Conservation (phyloP, 2,888 invertebrate genomes). For the Latrodectus elegans region DNA sequence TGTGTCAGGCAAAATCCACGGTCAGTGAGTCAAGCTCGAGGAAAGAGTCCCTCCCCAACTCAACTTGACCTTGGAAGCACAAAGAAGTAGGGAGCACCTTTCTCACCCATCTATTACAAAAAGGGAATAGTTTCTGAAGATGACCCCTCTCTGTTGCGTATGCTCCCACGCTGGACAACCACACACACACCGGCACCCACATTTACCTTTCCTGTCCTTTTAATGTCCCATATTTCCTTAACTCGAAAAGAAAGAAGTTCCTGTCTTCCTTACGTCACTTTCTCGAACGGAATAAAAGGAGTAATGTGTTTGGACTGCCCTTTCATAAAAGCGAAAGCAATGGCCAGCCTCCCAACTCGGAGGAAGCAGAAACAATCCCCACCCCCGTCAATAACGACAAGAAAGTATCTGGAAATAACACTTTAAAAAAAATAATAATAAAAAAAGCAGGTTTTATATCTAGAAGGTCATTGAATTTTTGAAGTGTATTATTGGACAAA, state of each 20-base stretch:
- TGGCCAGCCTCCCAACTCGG: conserved; percentile 7
- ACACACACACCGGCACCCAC: neutral
- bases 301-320: neutral
- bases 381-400: neutral
- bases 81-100: conserved; percentile 32
- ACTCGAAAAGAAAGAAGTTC: neutral
- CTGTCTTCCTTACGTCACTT: neutral
- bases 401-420: neutral
- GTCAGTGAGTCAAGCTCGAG: conserved; percentile 62
- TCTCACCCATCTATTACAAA: conserved; percentile 31
- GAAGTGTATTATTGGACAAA: no score
- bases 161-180: conserved; percentile 33
- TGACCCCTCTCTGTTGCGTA: conserved; percentile 39
- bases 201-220: neutral
- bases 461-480: neutral
- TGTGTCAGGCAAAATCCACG: conserved; percentile 22
- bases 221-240: conserved; percentile 10
- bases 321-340: conserved; percentile 11
- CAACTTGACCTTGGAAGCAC: conserved; percentile 46
- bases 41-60: conserved; percentile 1
- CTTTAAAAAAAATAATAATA: neutral
- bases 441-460: neutral
- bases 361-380: conserved; percentile 47
- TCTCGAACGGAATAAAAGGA: neutral
- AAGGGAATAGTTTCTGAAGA: conserved; percentile 26